Conservation (phyloP, 2,113 vertebrate species). For the Ondatra zibethicus region DNA sequence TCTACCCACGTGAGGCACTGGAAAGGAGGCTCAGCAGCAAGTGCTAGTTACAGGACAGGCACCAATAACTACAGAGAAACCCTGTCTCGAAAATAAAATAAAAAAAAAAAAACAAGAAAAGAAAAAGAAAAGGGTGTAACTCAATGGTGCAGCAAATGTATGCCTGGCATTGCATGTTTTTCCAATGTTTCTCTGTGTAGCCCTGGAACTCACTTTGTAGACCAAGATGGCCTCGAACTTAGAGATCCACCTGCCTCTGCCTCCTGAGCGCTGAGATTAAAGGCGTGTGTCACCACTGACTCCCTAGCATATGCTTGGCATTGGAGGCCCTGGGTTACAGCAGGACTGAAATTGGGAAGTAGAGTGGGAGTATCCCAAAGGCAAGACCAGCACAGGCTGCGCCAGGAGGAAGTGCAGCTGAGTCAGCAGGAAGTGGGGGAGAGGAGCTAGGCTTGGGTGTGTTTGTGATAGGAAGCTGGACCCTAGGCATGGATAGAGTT, state of each 20-base stretch:
- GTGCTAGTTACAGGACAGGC: no score
- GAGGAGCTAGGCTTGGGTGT: background rate
- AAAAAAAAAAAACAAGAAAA: no score
- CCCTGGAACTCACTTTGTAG: background rate
- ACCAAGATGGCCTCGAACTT: background rate
- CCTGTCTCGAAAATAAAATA: no score
- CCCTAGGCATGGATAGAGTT: background rate
- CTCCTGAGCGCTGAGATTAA: background rate
- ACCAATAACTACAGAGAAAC: no score
- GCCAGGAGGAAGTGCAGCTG: background rate
- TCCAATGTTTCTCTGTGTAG: background rate
- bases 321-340: background rate
- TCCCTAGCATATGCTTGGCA: background rate
- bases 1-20: background rate
- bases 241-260: background rate
- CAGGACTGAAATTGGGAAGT: background rate
- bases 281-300: background rate
- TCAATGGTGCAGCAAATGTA: background rate
- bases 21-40: background rate
- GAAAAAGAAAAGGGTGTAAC: background rate
- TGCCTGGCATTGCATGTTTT: background rate
- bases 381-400: background rate
- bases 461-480: background rate
- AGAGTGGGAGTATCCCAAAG: background rate
- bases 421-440: no score